Base-by-base conservation (phyloP, 2,888 invertebrate genomes). In the Drosophila lutescens region DNA sequence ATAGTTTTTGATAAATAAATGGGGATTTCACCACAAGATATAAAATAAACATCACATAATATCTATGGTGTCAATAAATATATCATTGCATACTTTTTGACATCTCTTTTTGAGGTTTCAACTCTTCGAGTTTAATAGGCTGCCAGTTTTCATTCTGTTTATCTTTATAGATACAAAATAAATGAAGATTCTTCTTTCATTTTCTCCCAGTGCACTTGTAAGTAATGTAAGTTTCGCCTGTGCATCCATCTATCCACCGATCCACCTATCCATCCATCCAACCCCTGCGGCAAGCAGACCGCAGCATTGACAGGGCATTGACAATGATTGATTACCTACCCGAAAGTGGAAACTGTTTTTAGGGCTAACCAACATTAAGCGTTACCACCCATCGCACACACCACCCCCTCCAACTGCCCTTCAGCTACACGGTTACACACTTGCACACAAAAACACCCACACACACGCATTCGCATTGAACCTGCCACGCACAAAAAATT, bases 301-400 rank as follows among this genome's bases (percentile, higher is more conserved):
- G 73, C 88, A 86, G 77, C 83, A 89, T 86, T 89, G 88, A 89
- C 89, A 89, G 80, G 80, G 80, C 85, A 88, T 86, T 90, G 89
- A 89, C 90, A 89, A 89, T 89, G 89, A 89, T 89, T 90, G 90
- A 89, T 89, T 90, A 89, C 86, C 73, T 36, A 41, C 54, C 74
- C 61, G 57, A 74, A 51, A 68, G 75, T 74, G 83, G 75, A 77
- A 79, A 88, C 86, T 77, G 77, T 75, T 76, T 60, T 61, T 68
- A 49, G 76, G 71, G 67, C 70, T 74, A 76, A 72, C 81, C 74
- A 74, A 57, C 70, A 79, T 46, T 74, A 46, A 51, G 49, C 73
- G 38, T 40, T 40, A 30, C 74, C 51, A 41, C 58, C 69, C 68
- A 72, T 32, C 47, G 40, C 26, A 57, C 40, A 63, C 44, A 34